A percentile compares a stretch with the other conserved stretches of the same genome.
Conservation (phyloP, 2,113 vertebrate genomes). For the Ariopsis seemanni region DNA sequence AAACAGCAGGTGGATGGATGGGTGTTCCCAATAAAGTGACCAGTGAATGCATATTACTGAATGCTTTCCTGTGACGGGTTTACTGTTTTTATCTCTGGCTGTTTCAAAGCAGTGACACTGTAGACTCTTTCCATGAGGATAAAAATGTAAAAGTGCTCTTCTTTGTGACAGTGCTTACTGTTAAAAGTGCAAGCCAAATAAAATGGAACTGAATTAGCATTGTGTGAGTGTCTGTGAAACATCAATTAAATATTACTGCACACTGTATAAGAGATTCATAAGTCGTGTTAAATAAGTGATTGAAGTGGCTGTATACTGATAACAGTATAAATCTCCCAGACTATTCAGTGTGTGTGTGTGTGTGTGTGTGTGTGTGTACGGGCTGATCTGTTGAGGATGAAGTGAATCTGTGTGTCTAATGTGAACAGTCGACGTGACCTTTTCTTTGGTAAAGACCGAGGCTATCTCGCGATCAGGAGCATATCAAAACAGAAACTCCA, state of each 20-base stretch:
- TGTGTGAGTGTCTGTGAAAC: background rate
- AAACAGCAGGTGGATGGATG: too few species aligned
- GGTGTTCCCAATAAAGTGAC: too few species aligned
- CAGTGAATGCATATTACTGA: too few species aligned
- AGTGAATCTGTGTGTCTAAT: slow-evolving; percentile 72
- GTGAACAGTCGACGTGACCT: slow-evolving; percentile 84
- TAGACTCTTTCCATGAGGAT: too few species aligned
- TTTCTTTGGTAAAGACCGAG: slow-evolving; percentile 84
- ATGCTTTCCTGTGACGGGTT: too few species aligned
- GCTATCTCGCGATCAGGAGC: slow-evolving; percentile 82
- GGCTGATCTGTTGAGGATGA: slow-evolving; percentile 34
- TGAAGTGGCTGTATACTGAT: background rate
- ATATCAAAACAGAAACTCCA: slow-evolving; percentile 92
- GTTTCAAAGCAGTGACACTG: too few species aligned
- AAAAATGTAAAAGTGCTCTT: background rate
- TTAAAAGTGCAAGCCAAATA: background rate
- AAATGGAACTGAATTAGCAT: background rate
- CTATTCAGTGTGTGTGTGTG: background rate
- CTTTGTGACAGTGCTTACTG: background rate
- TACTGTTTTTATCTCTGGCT: too few species aligned
- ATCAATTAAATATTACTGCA: background rate
- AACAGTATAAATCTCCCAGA: background rate
- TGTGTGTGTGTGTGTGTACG: background rate
- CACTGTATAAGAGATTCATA: background rate
- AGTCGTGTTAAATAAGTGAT: background rate